A percentile compares a stretch with the other conserved stretches of the same genome.
phyloP scores from a whole-genome alignment of 2,113 vertebrate species.

The Gopherus evgoodei region DNA sequence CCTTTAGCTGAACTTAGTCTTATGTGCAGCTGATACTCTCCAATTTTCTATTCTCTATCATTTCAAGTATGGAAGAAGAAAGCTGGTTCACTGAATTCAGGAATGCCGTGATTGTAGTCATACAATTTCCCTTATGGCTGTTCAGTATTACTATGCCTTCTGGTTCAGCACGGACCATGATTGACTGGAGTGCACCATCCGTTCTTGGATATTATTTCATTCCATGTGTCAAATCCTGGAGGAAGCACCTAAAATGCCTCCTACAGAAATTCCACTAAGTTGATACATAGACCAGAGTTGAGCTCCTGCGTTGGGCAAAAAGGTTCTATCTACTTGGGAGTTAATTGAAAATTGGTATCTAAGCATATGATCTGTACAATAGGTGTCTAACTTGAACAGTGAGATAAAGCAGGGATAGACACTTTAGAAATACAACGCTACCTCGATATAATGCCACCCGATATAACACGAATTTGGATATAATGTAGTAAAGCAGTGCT shows the following conservation, averaged over 20 bases:
- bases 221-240: background rate
- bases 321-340: background rate
- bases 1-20: background rate
- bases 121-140: too few relatives aligned
- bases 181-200: too few relatives aligned
- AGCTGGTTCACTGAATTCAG: background rate
- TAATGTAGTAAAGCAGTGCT: too few relatives aligned
- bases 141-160: background rate
- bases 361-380: background rate
- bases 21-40: background rate
- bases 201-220: background rate
- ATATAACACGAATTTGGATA: too few relatives aligned
- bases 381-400: background rate
- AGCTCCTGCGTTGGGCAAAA: background rate
- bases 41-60: background rate
- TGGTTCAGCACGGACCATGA: too few relatives aligned
- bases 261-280: background rate
- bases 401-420: background rate
- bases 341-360: background rate
- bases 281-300: background rate
- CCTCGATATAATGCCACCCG: too few relatives aligned
- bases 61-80: background rate
- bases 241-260: background rate
- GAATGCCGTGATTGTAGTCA: too few relatives aligned
- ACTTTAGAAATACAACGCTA: background rate